Conservation (phyloP, 2,113 vertebrate species). For the Sylvilagus bachmani region DNA sequence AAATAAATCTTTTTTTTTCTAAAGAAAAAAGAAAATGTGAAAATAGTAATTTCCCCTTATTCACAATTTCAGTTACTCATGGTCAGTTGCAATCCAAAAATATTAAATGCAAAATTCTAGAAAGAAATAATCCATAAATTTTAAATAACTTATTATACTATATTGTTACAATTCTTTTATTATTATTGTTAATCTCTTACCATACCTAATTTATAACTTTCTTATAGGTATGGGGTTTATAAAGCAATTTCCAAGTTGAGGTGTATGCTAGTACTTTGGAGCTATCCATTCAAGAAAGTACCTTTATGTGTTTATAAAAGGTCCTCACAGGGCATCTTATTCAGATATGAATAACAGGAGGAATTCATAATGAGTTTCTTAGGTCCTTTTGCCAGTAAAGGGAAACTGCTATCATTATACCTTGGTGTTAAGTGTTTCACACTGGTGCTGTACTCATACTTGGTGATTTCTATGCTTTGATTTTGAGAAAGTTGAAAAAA, state of each 20-base stretch:
- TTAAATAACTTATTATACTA: too few relatives aligned
- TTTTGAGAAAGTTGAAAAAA: constrained; percentile 15
- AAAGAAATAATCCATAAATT: too few relatives aligned
- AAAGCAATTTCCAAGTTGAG: not conserved
- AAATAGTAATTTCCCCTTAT: too few relatives aligned
- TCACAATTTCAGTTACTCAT: too few relatives aligned
- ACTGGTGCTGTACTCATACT: not conserved
- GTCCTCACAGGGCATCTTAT: not conserved
- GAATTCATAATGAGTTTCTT: not conserved
- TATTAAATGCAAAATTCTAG: too few relatives aligned
- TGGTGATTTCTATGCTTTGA: not conserved
- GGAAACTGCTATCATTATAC: not conserved
- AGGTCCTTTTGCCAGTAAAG: not conserved
- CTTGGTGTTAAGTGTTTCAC: constrained; percentile 33
- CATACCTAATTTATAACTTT: too few relatives aligned
- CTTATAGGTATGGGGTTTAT: too few relatives aligned
- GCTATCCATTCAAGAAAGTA: constrained; percentile 35
- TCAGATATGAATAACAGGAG: constrained; percentile 42
- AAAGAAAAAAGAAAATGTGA: not conserved
- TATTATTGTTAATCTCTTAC: too few relatives aligned
- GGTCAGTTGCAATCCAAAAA: too few relatives aligned
- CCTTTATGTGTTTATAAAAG: constrained; percentile 16
- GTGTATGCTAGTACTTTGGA: not conserved
- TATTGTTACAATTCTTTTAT: too few relatives aligned
- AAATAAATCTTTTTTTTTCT: too few relatives aligned